Conservation (phyloP, 2,113 vertebrate species). For the Ophiodon elongatus region DNA sequence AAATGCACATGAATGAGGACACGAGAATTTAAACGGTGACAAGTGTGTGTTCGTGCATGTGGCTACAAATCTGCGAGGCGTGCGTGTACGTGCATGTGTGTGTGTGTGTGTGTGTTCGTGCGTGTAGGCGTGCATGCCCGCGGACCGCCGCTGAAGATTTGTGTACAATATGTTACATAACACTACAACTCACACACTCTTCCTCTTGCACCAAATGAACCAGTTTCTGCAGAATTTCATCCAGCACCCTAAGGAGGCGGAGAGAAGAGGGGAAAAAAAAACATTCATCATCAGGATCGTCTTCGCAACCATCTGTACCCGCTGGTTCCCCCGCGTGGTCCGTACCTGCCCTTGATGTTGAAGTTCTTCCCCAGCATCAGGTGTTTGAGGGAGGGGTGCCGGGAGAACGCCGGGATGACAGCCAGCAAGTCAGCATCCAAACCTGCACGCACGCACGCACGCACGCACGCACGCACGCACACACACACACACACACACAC, state of each 20-base stretch:
- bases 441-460: constrained; percentile 76
- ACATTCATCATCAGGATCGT: constrained; percentile 59
- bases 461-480: not conserved
- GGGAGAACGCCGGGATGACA: constrained; percentile 88
- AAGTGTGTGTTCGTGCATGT: constrained; percentile 10
- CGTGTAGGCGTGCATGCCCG: constrained; percentile 53
- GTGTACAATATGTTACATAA: constrained; percentile 63
- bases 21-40: constrained; percentile 29
- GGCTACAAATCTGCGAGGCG: not conserved
- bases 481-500: not conserved
- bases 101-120: not conserved
- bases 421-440: constrained; percentile 90
- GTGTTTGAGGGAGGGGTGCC: constrained; percentile 91
- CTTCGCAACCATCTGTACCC: constrained; percentile 44
- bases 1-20: constrained; percentile 27
- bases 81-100: constrained; percentile 1
- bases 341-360: constrained; percentile 93
- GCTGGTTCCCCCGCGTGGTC: not conserved
- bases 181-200: constrained; percentile 90
- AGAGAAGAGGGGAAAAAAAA: constrained; percentile 31
- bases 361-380: constrained; percentile 94
- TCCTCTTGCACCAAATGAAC: constrained; percentile 94
- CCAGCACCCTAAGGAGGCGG: constrained; percentile 86
- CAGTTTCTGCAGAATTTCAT: constrained; percentile 91
- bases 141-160: constrained; percentile 47